Evolutionary conservation across 2,888 invertebrate genomes (phyloP), one percentile per base, ranked within the genome.

Genomic region (Oxyscelio sp.): DNA sequence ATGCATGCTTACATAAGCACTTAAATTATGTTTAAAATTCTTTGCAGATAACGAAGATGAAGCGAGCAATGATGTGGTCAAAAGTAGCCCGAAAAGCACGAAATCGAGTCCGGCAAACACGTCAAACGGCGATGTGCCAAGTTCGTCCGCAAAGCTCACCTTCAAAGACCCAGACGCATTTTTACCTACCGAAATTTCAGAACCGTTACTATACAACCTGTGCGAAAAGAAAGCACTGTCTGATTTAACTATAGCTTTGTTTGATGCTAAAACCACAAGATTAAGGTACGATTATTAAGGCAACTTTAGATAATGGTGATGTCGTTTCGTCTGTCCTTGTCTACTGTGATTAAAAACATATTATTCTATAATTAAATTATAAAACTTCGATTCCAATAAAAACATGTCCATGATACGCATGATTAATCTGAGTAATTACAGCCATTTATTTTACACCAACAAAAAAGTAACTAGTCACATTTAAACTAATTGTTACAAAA

Each of bases 191-290:
- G 95, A 95, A 90, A 93, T 96, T 66, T 95, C 96, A 0, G 96
- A 96, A 89, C 95, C 95, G 86, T 91, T 96, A 21, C 92, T 97
- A 65, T 93, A 94, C 40, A 94, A 94, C 54, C 94, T 97, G 38
- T 95, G 95, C 82, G 95, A 96, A 85, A 96, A 95, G 86, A 95
- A 95, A 87, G 94, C 95, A 61, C 93, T 97, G 8, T 95, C 95
- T 38, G 96, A 97, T 92, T 94, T 95, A 56, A 95, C 96, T 0
- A 94, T 97, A 80, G 95, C 95, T 65, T 92, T 97, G 56, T 97
- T 96, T 92, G 95, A 95, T 87, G 94, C 95, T 15, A 95, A 94
- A 89, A 95, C 95, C 50, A 96, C 96, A 24, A 95, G 95, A 89
- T 93, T 97, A 83, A 95, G 95, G 95, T 95, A 89, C 82, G 78